phyloP scores from a whole-genome alignment of 2,113 vertebrate species.

The Pavo muticus region DNA sequence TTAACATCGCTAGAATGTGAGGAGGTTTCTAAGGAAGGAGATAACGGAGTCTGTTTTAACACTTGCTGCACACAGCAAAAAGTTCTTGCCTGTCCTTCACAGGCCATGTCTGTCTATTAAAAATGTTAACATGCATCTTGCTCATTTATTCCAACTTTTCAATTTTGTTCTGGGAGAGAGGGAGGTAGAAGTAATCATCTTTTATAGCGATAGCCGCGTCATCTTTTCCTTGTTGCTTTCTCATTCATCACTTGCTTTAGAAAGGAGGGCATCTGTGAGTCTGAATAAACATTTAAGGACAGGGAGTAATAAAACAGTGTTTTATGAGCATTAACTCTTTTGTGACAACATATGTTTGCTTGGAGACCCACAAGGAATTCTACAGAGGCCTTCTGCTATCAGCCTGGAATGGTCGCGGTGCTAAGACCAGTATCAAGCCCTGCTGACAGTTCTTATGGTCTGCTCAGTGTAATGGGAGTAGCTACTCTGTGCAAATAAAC shows the following conservation, averaged over 20 bases:
- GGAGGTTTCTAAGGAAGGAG: conserved; percentile 18
- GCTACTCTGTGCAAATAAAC: background rate
- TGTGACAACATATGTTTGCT: background rate
- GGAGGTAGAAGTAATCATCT: background rate
- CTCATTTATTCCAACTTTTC: background rate
- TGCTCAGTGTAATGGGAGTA: background rate
- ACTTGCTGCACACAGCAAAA: background rate
- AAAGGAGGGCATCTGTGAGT: background rate
- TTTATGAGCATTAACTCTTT: background rate
- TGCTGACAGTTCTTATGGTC: background rate
- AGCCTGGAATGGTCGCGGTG: background rate
- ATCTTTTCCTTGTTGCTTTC: background rate
- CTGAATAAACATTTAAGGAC: background rate
- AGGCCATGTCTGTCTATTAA: background rate
- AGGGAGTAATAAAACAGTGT: background rate
- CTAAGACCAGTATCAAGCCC: background rate
- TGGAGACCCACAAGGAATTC: background rate
- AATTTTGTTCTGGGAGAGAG: background rate
- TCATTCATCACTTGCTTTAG: background rate
- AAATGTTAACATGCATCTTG: background rate
- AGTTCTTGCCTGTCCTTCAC: background rate
- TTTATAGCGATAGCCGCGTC: background rate
- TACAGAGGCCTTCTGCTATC: background rate
- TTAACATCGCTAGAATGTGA: conserved; percentile 10
- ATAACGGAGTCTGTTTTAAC: conserved; percentile 7